Percentiles rank a stretch among this genome's conserved stretches.
phyloP scores from a whole-genome alignment of 92 coral and sea anemone species.

The Zoanthus sociatus region DNA sequence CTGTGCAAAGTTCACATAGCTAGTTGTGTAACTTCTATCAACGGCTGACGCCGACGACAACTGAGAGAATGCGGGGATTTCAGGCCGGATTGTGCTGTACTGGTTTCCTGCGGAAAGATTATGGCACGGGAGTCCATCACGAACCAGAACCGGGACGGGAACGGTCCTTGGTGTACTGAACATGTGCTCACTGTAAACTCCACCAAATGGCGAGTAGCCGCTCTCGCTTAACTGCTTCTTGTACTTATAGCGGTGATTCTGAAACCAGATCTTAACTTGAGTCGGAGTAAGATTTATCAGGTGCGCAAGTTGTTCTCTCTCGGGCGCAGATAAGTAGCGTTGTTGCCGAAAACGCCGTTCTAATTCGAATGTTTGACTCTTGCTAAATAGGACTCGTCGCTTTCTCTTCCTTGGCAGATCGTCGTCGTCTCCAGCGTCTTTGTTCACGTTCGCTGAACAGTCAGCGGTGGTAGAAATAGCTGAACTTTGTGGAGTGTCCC shows the following conservation, averaged over 20 bases:
- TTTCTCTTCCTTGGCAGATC: slow-evolving; percentile 72
- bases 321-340: slow-evolving; percentile 91
- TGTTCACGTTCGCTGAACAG: background rate
- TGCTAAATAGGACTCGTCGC: slow-evolving; percentile 89
- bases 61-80: slow-evolving; percentile 28
- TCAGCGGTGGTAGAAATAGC: slow-evolving; percentile 48
- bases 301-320: slow-evolving; percentile 90
- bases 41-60: slow-evolving; percentile 36
- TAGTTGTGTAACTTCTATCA: slow-evolving; percentile 38
- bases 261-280: slow-evolving; percentile 99
- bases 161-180: slow-evolving; percentile 70
- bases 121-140: slow-evolving; percentile 77
- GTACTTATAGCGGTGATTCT: slow-evolving; percentile 95
- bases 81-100: slow-evolving; percentile 26
- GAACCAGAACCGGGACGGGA: slow-evolving; percentile 79
- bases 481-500: slow-evolving; percentile 45
- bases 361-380: slow-evolving; percentile 87
- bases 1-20: slow-evolving; percentile 31
- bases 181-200: slow-evolving; percentile 61
- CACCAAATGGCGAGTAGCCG: slow-evolving; percentile 59
- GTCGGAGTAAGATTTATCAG: slow-evolving; percentile 93
- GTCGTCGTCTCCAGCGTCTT: slow-evolving; percentile 27
- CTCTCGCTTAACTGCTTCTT: slow-evolving; percentile 89
- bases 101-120: slow-evolving; percentile 41
- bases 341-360: slow-evolving; percentile 97